phyloP scores from a whole-genome alignment of 1,140 invertebrate species.

The Danaus melanippus region DNA sequence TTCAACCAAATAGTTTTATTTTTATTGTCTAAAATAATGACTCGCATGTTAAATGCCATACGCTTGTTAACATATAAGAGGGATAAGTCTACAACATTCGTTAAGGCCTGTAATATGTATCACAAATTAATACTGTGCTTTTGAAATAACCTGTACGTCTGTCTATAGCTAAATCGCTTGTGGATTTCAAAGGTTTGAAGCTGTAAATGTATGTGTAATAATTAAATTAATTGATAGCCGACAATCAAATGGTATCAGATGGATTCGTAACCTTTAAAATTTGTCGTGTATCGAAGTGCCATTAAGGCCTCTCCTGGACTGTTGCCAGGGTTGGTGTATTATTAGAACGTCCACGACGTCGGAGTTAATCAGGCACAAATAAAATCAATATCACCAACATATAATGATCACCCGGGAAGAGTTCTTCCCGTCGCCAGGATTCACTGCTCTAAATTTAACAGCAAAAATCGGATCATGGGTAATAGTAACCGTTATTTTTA shows the following conservation, averaged over 20 bases:
- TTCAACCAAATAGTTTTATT: too few relatives aligned
- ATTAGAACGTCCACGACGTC: conserved; percentile 64
- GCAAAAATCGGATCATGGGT: conserved; percentile 16
- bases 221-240: too few relatives aligned
- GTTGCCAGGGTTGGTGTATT: conserved; percentile 62
- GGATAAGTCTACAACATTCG: too few relatives aligned
- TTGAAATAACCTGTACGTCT: too few relatives aligned
- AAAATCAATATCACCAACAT: conserved; percentile 68
- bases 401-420: conserved; percentile 49
- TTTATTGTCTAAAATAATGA: too few relatives aligned
- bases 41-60: too few relatives aligned
- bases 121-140: too few relatives aligned
- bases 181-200: too few relatives aligned
- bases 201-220: too few relatives aligned
- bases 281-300: conserved; percentile 64
- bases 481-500: conserved; percentile 14
- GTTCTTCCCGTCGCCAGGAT: conserved; percentile 16
- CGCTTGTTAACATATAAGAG: too few relatives aligned
- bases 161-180: too few relatives aligned
- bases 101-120: too few relatives aligned
- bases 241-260: conserved; percentile 2
- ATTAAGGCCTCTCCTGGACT: conserved; percentile 66
- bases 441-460: conserved; percentile 30
- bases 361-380: conserved; percentile 71
- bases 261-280: conserved; percentile 51